Percentiles rank a stretch among this genome's conserved stretches.
Evolutionary conservation across 2,113 vertebrate species (phyloP).

Genomic region (Oplegnathus fasciatus): DNA sequence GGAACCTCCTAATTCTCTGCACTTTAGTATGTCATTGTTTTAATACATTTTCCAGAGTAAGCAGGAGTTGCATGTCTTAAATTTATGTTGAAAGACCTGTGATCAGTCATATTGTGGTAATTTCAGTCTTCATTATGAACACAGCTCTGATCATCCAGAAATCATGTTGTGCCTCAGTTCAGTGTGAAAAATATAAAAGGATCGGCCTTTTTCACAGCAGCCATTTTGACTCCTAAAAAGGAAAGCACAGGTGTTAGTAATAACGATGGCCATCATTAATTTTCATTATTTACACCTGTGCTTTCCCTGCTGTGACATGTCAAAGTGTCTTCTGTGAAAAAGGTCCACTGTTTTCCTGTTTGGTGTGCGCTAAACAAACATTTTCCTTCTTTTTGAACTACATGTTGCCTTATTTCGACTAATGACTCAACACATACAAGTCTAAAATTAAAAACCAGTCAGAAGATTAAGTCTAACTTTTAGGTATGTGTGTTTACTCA

Average conservation of each 20-base stretch:
- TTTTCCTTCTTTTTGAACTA: background rate
- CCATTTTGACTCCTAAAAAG: background rate
- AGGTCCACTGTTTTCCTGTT: background rate
- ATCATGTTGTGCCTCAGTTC: background rate
- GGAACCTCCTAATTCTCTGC: constrained; percentile 42
- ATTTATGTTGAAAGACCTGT: background rate
- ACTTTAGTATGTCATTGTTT: constrained; percentile 77
- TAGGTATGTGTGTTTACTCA: background rate
- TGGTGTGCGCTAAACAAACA: background rate
- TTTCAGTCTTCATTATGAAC: background rate
- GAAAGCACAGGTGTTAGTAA: background rate
- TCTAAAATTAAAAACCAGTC: background rate
- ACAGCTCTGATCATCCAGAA: background rate
- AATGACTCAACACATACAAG: background rate
- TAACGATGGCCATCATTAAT: background rate
- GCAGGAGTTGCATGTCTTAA: background rate
- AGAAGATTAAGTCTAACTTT: background rate
- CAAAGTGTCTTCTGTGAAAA: background rate
- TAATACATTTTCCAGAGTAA: constrained; percentile 78
- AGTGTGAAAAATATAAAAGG: background rate
- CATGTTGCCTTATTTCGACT: background rate
- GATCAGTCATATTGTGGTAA: background rate
- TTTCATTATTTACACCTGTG: background rate
- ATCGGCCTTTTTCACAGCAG: background rate
- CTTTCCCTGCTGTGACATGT: background rate